Evolutionary conservation across 2,888 invertebrate genomes (phyloP), one percentile per base, ranked within the genome.

Genomic region (Oxytorus armatus): DNA sequence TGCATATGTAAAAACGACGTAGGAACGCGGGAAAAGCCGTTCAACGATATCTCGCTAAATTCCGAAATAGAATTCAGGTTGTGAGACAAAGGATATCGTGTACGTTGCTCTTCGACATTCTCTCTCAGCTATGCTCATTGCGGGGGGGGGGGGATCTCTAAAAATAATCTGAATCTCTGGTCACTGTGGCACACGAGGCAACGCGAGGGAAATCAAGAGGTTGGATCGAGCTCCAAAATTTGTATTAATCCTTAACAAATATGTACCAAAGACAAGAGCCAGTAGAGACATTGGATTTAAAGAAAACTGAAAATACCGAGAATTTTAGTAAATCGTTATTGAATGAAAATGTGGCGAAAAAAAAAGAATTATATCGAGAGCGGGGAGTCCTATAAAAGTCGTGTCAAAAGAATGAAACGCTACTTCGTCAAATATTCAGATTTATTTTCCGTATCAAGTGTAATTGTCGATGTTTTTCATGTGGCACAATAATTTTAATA

Each of bases 41-140:
- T 42, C 80, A 74, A 77, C 47, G 77, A 81, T 77, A 69, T 77
- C 73, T 21, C n/a, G n/a, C n/a, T n/a, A n/a, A 51, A 69, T 51
- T 63, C 73, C 18, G 14, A 69, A 70, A 74, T 77, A 77, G 77
- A 73, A 73, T 77, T 74, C 23, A 44, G 69, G 49, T 73, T 69
- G 69, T 51, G 65, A 61, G 55, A 69, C 80, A 69, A 81, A 77
- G 47, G 68, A 63, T 61, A 21, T 53, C 65, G 72, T n/a, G 68
- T 25, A 18, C 49, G 36, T 8, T 57, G 73, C 49, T 65, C 3
- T 4, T 42, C 49, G 55, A 69, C 55, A 69, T 74, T 79, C 63
- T 63, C 36, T 7, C 66, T 29, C 53, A 18, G 63, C 68, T 39
- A 65, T 47, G 21, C 74, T 8, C 29, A 36, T 29, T 42, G 63